Evolutionary conservation across 2,888 invertebrate genomes (phyloP), one percentile per base, ranked within the genome.

Genomic region (Melikaiella ostensackeni): DNA sequence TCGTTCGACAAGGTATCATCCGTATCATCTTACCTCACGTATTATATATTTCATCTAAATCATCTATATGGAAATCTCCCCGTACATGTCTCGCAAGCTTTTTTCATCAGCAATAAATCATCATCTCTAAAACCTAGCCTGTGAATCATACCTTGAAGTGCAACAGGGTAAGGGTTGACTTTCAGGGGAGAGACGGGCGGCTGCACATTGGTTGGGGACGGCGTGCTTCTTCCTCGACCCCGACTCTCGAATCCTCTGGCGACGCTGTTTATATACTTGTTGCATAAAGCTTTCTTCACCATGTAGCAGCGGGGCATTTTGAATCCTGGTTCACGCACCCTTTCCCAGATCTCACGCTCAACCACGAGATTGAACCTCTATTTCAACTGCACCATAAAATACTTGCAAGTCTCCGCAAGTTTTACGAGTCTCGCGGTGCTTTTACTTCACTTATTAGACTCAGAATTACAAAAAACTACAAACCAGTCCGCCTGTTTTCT

Each of bases 261-360:
- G 77, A 90, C 88, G 83, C 89, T 90, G 83, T 82, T 89, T 83
- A 90, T 89, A 82, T 92, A 92, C 90, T 92, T 92, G 91, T 91
- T 91, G 92, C 92, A 93, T 89, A 93, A 92, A 78, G 91, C 90
- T 91, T 95, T 95, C 93, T 95, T 95, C 88, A 95, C 95, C 95
- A 95, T 95, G 90, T 95, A 95, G 90, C 95, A 95, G 89, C 95
- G 95, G 92, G 95, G 95, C 95, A 95, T 95, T 88, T 91, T 93
- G 92, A 19, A 21, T 30, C 16, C 27, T 59, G 24, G 13, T 27
- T 59, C 2, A 21, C 59, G 59, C 27, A 59, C 24, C 24, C 24
- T 57, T 24, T 57, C 24, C 6, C 38, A 24, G 55, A 57, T 27
- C 35, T 27, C 57, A 21, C 13, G 7, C 27, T 24, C 16, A 24